Evolutionary conservation across 2,888 invertebrate genomes (phyloP).

Genomic region (Xanthorhoe designata): DNA sequence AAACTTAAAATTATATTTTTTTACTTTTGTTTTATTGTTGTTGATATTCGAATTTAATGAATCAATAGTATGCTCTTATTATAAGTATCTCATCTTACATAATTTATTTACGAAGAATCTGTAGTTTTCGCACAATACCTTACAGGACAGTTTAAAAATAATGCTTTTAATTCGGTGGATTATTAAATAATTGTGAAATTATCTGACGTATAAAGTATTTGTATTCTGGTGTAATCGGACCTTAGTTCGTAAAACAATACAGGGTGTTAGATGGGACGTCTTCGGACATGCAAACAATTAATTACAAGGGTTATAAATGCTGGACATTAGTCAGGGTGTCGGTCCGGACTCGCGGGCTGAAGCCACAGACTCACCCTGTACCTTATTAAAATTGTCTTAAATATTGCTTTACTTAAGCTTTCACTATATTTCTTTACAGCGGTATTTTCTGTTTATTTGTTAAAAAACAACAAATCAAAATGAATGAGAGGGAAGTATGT

Average conservation of each 20-base stretch:
- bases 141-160: too few species aligned
- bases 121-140: too few species aligned
- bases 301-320: constrained; percentile 84
- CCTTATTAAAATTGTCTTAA: constrained; percentile 47
- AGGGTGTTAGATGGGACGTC: constrained; percentile 73
- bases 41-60: too few species aligned
- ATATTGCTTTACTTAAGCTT: constrained; percentile 37
- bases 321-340: constrained; percentile 81
- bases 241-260: constrained; percentile 67
- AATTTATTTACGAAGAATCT: too few species aligned
- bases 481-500: too few species aligned
- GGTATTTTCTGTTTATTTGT: not conserved
- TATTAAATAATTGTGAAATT: not conserved
- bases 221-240: constrained; percentile 32
- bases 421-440: constrained; percentile 13
- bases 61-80: too few species aligned
- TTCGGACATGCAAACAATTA: constrained; percentile 85
- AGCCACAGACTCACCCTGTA: constrained; percentile 50
- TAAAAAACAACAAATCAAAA: too few species aligned
- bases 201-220: not conserved
- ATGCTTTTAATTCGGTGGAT: too few species aligned
- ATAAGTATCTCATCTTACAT: too few species aligned
- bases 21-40: too few species aligned
- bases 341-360: constrained; percentile 61
- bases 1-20: too few species aligned